Conservation (phyloP, 64 coral and sea anemone species). For the Trachythela sp. region DNA sequence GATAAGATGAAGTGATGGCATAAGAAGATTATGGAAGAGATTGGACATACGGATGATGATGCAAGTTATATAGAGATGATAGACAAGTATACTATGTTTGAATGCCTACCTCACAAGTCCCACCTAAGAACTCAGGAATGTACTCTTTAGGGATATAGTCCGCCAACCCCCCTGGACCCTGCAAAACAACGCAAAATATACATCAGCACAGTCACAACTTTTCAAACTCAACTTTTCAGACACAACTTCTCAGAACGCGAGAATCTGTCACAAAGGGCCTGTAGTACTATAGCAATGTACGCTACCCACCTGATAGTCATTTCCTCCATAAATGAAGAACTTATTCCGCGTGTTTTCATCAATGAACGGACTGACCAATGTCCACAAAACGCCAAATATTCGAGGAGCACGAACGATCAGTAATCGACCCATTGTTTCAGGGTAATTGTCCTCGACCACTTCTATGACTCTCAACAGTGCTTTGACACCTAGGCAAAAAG, state of each 20-base stretch:
- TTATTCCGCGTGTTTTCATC: constrained; percentile 99
- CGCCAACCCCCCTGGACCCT: constrained; percentile 84
- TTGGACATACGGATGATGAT: no score
- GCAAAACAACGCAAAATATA: background rate
- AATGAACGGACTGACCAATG: constrained; percentile 96
- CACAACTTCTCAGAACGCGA: background rate
- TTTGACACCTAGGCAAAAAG: constrained; percentile 70
- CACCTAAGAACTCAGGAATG: constrained; percentile 95
- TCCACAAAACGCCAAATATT: constrained; percentile 98
- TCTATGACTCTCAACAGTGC: constrained; percentile 92
- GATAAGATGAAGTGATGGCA: no score
- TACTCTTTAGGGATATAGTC: constrained; percentile 78
- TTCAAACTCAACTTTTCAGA: background rate
- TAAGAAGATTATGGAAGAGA: no score
- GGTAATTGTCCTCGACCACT: constrained; percentile 93
- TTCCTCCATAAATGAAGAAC: constrained; percentile 96
- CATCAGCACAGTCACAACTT: background rate
- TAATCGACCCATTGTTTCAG: constrained; percentile 92
- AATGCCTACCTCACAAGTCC: constrained; percentile 59
- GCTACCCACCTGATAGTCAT: constrained; percentile 89
- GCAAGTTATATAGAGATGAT: no score
- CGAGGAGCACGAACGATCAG: constrained; percentile 93
- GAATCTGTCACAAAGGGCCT: background rate
- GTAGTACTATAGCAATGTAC: no score
- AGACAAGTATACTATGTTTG: background rate